Evolutionary conservation across 2,113 vertebrate genomes (phyloP), one percentile per base, ranked within the genome.

Genomic region (Pleuronectes platessa): DNA sequence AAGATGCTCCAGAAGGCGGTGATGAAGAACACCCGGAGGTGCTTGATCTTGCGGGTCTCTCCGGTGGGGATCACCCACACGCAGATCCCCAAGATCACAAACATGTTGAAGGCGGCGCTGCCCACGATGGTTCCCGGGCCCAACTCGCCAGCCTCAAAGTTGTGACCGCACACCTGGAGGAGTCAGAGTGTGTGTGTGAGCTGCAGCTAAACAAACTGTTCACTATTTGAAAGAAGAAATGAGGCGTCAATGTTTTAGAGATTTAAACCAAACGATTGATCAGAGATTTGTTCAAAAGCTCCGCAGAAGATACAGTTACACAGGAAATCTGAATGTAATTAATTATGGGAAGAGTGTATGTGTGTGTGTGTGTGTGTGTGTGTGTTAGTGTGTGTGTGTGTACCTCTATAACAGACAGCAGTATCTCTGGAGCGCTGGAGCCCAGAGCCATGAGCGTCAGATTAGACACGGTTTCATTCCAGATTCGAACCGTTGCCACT

Each of bases 31-130:
- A 99, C 98, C 0, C 98, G 23, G 31, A 98, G 88, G 90, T 99
- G 98, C n/a, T 97, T 98, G 93, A 99, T 98, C 82, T 94, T 94
- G 2, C 98, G 95, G 61, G 93, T 89, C 89, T 99, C 95, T 0
- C 96, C 96, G 0, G 93, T 90, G 0, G 98, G 98, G 87, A 99
- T 96, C 74, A 95, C 95, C 60, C 97, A 98, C 37, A 99, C 93
- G 10, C 98, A 98, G n/a, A 99, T 90, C 0, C 94, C 97, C 0
- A 99, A 94, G 88, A 99, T 98, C 86, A 98, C 97, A 2, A 99
- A 99, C 97, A 99, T 99, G 93, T 99, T 99, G 93, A 99, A 99
- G 84, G 98, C 98, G 0, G 98, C 98, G 0, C 97, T 98, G 84
- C 98, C 98, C 1, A 99, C 97, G 15, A 99, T 99, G 89, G 98